Evolutionary conservation across 2,888 invertebrate species (phyloP), one percentile per base, ranked within the genome.

Genomic region (Hypselothyrea guttata): DNA sequence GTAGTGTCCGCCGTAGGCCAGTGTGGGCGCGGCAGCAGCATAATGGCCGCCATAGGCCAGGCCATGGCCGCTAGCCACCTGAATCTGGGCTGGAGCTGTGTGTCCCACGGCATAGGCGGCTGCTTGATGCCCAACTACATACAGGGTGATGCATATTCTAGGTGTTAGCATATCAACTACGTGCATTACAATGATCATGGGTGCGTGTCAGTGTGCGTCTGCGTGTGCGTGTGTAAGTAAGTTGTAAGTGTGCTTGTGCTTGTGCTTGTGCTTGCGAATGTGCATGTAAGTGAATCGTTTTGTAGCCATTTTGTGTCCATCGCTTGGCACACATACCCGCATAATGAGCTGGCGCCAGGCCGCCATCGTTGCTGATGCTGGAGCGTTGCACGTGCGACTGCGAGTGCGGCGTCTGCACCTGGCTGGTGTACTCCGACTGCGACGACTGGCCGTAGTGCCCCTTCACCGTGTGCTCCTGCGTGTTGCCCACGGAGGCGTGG

Each of bases 401-500:
- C 27, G 90, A 89, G 64, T 90, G 90, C 4, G 90, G 88, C 12
- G 90, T 89, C 65, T 90, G 88, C 27, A 89, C 90, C 49, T 88
- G 87, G 57, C 89, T 90, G 63, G 89, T 82, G 49, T 90, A 90
- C 71, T 89, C 88, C 38, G 90, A 90, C 57, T 90, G 88, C 13
- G 90, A 90, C 28, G 88, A 89, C 71, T 89, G 89, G 15, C 90
- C 90, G 51, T 89, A 89, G 60, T 87, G 88, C 8, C 90, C 90
- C 86, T 90, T 86, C 7, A 90, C 89, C 16, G 90, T 90, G 38
- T 90, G 89, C 75, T 90, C 90, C 66, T 90, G 89, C 47, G 88
- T 79, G 42, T 86, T 86, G 51, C 90, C 90, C 27, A 90, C 90
- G 9, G 87, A 90, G 46, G 81, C 89, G 54, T 89, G 89, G 64